Evolutionary conservation across 1,140 invertebrate species (phyloP).

Genomic region (Propsilocerus akamusi): DNA sequence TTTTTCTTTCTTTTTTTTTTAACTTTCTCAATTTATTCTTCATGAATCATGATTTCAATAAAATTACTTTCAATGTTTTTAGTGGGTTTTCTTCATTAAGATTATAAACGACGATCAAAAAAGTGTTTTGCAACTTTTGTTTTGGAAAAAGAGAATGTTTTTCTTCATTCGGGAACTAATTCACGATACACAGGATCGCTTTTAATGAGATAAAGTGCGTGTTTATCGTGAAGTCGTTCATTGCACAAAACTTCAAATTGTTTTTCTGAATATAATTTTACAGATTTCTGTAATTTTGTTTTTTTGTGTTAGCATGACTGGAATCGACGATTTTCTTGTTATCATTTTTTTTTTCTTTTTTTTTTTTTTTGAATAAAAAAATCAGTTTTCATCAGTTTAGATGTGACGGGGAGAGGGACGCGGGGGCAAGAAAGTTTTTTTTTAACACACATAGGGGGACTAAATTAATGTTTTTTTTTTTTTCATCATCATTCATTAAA

Average conservation of each 20-base stretch:
- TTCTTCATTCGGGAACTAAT: not conserved
- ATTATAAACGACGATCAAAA: constrained; percentile 2
- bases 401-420: not conserved
- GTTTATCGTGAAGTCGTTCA: not conserved
- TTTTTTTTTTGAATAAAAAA: not conserved
- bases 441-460: not conserved
- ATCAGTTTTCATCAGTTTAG: not conserved
- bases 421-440: too few relatives aligned
- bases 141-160: not conserved
- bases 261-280: not conserved
- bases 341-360: too few relatives aligned
- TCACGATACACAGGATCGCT: not conserved
- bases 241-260: not conserved
- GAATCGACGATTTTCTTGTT: not conserved
- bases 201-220: not conserved
- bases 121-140: not conserved
- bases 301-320: not conserved
- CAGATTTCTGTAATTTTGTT: not conserved
- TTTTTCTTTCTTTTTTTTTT: too few relatives aligned
- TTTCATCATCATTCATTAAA: too few relatives aligned
- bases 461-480: too few relatives aligned
- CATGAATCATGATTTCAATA: too few relatives aligned
- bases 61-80: not conserved
- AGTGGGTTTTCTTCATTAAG: not conserved
- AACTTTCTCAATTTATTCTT: not conserved